Base-by-base conservation (phyloP, 2,113 vertebrate genomes). In the Xerus inauris region DNA sequence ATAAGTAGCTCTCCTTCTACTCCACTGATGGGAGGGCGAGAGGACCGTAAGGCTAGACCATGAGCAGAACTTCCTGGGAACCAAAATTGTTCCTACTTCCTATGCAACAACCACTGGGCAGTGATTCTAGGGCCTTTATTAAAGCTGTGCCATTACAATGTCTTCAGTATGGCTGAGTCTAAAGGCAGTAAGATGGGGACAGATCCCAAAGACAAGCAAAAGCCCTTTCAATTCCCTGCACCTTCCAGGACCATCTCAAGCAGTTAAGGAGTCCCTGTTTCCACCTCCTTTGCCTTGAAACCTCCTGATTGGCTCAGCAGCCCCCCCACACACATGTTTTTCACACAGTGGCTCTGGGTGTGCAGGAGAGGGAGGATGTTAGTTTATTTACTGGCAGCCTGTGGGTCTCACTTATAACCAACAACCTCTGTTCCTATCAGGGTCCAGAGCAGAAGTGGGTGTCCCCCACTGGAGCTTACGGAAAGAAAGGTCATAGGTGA, bases 321-420 rank as follows among this genome's bases (percentile, higher is more conserved):
- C 38, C 83, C 40, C 32, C 54, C 38, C 89, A 95, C 96, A 59
- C 89, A 32, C 73, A 26, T 1, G 14, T 30, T 76, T 80, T 91
- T 49, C 88, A 64, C 0, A 40, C 54, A 26, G 81, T 51, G 69
- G 94, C 97, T 94, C 96, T 51, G 13, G 5, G 90, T n/a, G 87
- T 26, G 6, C 3, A 49, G 49, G 47, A 76, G 57, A 72, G 85
- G 91, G 76, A 97, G 3, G 69, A 67, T 71, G 88, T 96, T 96
- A 95, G 96, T 97, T 98, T 97, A 97, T 97, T 96, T 98, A 97
- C 79, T 28, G 45, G 51, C 45, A 65, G 71, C 85, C 38, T 47
- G 67, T 51, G 72, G 35, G 76, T 83, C 92, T 84, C 81, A 28
- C 91, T 77, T 11, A 17, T 47, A 92, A 90, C 71, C 69, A 62